phyloP scores from a whole-genome alignment of 2,113 vertebrate genomes.

The Apeltes quadracus region DNA sequence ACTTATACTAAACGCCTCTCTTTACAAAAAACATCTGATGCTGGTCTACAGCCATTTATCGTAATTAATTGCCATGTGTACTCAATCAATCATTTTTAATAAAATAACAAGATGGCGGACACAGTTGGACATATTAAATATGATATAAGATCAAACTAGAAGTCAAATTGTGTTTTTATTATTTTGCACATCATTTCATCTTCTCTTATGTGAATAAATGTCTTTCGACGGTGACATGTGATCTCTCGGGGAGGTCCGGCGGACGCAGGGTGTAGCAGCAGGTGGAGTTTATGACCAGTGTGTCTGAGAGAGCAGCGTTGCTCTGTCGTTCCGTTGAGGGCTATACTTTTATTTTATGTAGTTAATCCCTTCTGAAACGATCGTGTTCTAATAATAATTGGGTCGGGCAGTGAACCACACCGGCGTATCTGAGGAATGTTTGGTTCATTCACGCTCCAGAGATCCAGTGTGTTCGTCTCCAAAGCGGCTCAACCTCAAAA shows the following conservation, averaged over 20 bases:
- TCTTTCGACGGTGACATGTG: neutral
- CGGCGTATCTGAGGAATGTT: slow-evolving; percentile 40
- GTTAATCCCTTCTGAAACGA: neutral
- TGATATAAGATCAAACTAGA: neutral
- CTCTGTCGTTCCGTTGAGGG: neutral
- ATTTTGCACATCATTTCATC: neutral
- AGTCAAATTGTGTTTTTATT: neutral
- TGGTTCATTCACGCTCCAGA: slow-evolving; percentile 6
- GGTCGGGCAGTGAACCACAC: neutral
- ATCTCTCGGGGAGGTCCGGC: slow-evolving; percentile 11
- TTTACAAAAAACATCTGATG: neutral
- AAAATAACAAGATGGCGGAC: too few relatives aligned
- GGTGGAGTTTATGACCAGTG: neutral
- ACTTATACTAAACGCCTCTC: neutral
- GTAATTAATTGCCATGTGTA: neutral
- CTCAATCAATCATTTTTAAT: too few relatives aligned
- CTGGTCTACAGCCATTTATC: neutral
- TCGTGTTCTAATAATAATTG: neutral
- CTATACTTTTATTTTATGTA: neutral
- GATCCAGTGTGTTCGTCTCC: slow-evolving; percentile 13
- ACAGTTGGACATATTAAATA: neutral
- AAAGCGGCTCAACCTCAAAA: slow-evolving; percentile 30
- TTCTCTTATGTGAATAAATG: neutral
- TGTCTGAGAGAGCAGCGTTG: neutral
- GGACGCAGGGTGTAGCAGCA: neutral